Evolutionary conservation across 2,888 invertebrate genomes (phyloP).

Genomic region (Drosophila algonquin): DNA sequence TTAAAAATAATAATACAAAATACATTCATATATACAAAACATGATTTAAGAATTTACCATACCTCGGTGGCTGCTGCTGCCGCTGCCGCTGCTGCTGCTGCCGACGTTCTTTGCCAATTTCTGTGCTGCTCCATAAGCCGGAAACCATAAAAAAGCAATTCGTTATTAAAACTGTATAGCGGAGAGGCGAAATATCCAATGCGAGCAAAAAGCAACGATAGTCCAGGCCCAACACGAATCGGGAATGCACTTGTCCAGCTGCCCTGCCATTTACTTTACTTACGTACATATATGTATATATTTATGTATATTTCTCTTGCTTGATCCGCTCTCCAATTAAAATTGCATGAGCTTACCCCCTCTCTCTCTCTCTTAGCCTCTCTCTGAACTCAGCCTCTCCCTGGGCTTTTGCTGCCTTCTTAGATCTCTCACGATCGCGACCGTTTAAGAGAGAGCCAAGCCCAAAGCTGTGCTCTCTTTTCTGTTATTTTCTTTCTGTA

Average conservation of each 20-base stretch:
- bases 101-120: conserved; percentile 69
- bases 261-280: no score
- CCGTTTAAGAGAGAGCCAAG: neutral
- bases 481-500: no score
- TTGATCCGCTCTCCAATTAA: neutral
- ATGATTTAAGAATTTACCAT: conserved; percentile 66
- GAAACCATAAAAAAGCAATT: conserved; percentile 78
- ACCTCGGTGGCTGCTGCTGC: conserved; percentile 22
- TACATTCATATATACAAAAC: conserved; percentile 44
- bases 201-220: conserved; percentile 18
- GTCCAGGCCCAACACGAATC: conserved; percentile 13
- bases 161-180: conserved; percentile 74
- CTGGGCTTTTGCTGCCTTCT: neutral
- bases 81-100: conserved; percentile 34
- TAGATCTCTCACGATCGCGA: neutral
- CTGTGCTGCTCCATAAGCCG: conserved; percentile 68
- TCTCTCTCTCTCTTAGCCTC: neutral
- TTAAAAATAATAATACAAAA: conserved; percentile 47
- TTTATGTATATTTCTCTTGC: no score
- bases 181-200: conserved; percentile 34
- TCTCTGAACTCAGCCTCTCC: no score
- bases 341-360: no score
- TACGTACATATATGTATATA: neutral
- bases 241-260: conserved; percentile 14
- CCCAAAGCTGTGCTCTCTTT: neutral